Percentiles rank a stretch among this genome's conserved stretches.
Conservation (phyloP, 2,113 vertebrate species). For the Lagopus muta region DNA sequence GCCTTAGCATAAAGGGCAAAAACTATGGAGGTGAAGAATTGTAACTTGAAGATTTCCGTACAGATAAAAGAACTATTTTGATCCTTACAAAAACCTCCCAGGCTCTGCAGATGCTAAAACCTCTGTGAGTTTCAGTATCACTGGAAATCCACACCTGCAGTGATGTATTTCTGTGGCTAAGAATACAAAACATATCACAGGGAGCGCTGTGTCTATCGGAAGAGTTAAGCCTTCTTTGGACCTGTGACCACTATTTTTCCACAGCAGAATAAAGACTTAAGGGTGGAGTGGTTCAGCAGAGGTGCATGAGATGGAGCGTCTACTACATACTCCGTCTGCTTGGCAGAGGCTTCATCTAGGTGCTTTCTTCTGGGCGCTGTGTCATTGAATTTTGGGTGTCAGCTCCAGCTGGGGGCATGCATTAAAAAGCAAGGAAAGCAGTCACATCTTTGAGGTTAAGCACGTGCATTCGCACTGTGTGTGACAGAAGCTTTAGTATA, state of each 20-base stretch:
- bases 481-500: not conserved
- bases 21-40: not conserved
- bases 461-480: not conserved
- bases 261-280: not conserved
- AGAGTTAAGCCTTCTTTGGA: not conserved
- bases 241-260: not conserved
- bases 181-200: not conserved
- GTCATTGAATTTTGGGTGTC: not conserved
- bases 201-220: not conserved
- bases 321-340: not conserved
- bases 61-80: not conserved
- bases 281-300: not conserved
- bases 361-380: not conserved
- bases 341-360: not conserved
- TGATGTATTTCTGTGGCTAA: not conserved
- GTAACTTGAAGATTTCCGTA: not conserved
- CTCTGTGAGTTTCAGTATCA: constrained; percentile 25
- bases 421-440: not conserved
- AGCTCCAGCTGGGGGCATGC: rapidly evolving
- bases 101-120: not conserved
- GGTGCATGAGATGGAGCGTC: not conserved
- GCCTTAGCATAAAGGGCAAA: constrained; percentile 16
- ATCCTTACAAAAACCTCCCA: not conserved
- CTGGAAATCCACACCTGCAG: constrained; percentile 18
- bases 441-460: not conserved